Evolutionary conservation across 2,113 vertebrate genomes (phyloP).

Genomic region (Symphodus melops): DNA sequence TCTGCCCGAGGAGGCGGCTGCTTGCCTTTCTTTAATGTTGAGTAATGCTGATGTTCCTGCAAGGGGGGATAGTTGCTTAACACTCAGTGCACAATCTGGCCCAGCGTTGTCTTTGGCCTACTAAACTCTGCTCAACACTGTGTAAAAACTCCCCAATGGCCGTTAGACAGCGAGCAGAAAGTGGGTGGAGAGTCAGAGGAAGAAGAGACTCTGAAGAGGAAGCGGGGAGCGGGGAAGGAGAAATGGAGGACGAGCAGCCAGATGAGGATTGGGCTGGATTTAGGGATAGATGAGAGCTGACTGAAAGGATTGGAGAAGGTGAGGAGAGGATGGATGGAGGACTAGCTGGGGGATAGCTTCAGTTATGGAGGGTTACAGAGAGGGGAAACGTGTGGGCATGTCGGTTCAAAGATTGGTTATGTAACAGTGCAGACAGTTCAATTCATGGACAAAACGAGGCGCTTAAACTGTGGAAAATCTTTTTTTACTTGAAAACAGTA

Average conservation of each 20-base stretch:
- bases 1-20: slow-evolving; percentile 55
- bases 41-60: slow-evolving; percentile 73
- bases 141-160: slow-evolving; percentile 71
- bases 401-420: neutral
- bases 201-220: slow-evolving; percentile 21
- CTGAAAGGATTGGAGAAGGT: slow-evolving; percentile 68
- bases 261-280: slow-evolving; percentile 75
- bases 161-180: slow-evolving; percentile 46
- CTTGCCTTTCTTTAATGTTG: slow-evolving; percentile 63
- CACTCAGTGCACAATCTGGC: slow-evolving; percentile 64
- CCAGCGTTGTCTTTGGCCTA: slow-evolving; percentile 70
- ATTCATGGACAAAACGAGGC: slow-evolving; percentile 19
- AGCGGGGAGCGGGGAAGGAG: slow-evolving; percentile 50
- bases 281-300: slow-evolving; percentile 70
- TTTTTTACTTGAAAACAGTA: slow-evolving; percentile 11
- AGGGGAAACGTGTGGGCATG: slow-evolving; percentile 2
- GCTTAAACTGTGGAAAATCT: slow-evolving; percentile 23
- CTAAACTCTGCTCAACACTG: slow-evolving; percentile 78
- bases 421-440: slow-evolving; percentile 7
- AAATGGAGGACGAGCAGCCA: slow-evolving; percentile 65
- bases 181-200: slow-evolving; percentile 26
- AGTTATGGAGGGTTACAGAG: slow-evolving; percentile 60
- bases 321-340: slow-evolving; percentile 63
- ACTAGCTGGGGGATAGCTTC: slow-evolving; percentile 63
- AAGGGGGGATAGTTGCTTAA: slow-evolving; percentile 69